These are phyloP conservation scores for Flabesymbios commensalis DNA, from an alignment of 2,888 invertebrate species.

Conservation along the genomic window DNA sequence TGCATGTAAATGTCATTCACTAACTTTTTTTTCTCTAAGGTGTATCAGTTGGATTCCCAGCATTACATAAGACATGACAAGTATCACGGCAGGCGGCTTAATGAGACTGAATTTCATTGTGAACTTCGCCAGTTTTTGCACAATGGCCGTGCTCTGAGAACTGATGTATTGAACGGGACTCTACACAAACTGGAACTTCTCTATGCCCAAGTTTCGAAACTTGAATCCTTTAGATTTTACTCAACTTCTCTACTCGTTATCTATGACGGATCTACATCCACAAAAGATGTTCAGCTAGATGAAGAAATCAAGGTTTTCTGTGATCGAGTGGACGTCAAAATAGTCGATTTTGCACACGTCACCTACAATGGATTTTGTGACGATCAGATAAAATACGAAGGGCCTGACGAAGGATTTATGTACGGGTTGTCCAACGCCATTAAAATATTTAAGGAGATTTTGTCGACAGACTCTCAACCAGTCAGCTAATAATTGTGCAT, in stretches of 20 bases:
- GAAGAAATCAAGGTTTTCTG: too few species aligned
- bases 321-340: constrained; percentile 77
- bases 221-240: constrained; percentile 65
- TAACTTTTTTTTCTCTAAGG: constrained; percentile 52
- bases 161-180: constrained; percentile 61
- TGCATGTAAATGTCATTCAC: neutral
- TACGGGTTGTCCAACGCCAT: constrained; percentile 86
- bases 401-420: constrained; percentile 88
- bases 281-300: too few species aligned
- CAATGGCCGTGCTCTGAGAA: constrained; percentile 61
- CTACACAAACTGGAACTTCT: constrained; percentile 61
- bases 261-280: constrained; percentile 65
- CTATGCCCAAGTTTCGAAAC: constrained; percentile 55
- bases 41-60: constrained; percentile 64
- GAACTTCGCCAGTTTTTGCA: constrained; percentile 64
- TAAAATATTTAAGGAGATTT: too few species aligned
- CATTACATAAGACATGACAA: constrained; percentile 65
- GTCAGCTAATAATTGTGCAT: too few species aligned
- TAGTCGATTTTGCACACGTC: constrained; percentile 97
- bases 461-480: too few species aligned
- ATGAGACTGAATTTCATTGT: constrained; percentile 63
- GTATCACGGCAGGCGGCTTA: constrained; percentile 65
- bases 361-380: constrained; percentile 72
- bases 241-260: constrained; percentile 66
- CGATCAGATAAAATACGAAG: constrained; percentile 70